A percentile compares a stretch with the other conserved stretches of the same genome.
phyloP scores from a whole-genome alignment of 92 coral and sea anemone species.

The Paragorgia papillata region DNA sequence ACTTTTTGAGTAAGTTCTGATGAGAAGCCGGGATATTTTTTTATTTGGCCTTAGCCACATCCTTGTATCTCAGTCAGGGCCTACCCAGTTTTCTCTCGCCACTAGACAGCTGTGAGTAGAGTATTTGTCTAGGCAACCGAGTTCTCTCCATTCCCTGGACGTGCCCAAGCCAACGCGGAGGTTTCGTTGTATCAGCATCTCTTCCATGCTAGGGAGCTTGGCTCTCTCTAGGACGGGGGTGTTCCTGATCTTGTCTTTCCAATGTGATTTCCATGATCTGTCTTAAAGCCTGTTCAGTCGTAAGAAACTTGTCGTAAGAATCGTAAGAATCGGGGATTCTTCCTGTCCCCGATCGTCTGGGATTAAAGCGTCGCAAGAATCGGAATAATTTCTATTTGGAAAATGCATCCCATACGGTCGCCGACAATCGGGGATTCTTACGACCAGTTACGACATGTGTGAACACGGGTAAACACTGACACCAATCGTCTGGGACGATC shows the following conservation, averaged over 20 bases:
- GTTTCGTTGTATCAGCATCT: conserved; percentile 15
- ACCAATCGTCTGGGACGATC: no score
- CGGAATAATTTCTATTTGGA: no score
- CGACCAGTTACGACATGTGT: no score
- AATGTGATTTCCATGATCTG: conserved; percentile 40
- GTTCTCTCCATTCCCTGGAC: conserved; percentile 42
- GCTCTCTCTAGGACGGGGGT: conserved; percentile 7
- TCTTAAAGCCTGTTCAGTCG: no score
- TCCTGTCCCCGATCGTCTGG: no score
- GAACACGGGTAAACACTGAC: no score
- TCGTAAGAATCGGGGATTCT: no score
- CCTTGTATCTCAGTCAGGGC: conserved; percentile 37
- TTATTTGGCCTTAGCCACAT: conserved; percentile 33
- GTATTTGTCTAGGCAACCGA: conserved; percentile 47
- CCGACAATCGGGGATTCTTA: no score
- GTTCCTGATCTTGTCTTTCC: conserved; percentile 17
- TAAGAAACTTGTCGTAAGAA: no score
- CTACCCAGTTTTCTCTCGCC: conserved; percentile 33
- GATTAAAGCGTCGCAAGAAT: no score
- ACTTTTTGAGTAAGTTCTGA: no score
- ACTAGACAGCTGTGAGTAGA: conserved; percentile 34
- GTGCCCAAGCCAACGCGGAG: conserved; percentile 55
- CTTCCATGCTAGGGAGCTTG: conserved; percentile 4
- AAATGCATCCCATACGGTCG: no score
- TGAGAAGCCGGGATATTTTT: not conserved